phyloP scores from a whole-genome alignment of 2,888 invertebrate genomes.

The Eupeodes latifasciatus region DNA sequence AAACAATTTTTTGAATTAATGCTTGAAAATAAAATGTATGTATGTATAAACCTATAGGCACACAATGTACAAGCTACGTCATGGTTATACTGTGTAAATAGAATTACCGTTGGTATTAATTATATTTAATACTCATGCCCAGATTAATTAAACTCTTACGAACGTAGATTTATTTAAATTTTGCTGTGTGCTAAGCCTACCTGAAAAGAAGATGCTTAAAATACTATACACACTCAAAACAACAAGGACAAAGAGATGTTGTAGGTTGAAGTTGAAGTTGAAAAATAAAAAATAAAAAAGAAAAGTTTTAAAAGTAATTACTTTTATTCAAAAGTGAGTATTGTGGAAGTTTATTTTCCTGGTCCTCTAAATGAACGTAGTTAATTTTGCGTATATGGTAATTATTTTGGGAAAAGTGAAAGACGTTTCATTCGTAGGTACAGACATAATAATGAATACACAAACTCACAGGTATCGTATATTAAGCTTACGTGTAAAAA shows the following conservation, averaged over 20 bases:
- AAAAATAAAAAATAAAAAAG: no score
- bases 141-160: slow-evolving; percentile 31
- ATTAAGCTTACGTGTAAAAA: background rate
- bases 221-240: slow-evolving; percentile 11
- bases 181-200: background rate
- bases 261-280: background rate
- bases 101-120: slow-evolving; percentile 30
- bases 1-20: background rate
- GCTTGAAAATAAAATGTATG: background rate
- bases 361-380: slow-evolving; percentile 39
- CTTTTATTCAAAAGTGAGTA: slow-evolving; percentile 4
- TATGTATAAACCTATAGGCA: no score
- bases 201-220: background rate
- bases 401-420: background rate
- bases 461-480: background rate
- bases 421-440: background rate
- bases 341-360: slow-evolving; percentile 14
- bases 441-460: background rate
- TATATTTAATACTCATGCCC: slow-evolving; percentile 32
- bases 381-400: slow-evolving; percentile 27
- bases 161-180: slow-evolving; percentile 2
- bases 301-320: slow-evolving; percentile 44
- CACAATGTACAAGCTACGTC: background rate
- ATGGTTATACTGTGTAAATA: background rate
- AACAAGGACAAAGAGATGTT: slow-evolving; percentile 32